These are phyloP conservation scores for Lithophane socia DNA, from an alignment of 2,888 invertebrate species.

Conservation along the genomic window DNA sequence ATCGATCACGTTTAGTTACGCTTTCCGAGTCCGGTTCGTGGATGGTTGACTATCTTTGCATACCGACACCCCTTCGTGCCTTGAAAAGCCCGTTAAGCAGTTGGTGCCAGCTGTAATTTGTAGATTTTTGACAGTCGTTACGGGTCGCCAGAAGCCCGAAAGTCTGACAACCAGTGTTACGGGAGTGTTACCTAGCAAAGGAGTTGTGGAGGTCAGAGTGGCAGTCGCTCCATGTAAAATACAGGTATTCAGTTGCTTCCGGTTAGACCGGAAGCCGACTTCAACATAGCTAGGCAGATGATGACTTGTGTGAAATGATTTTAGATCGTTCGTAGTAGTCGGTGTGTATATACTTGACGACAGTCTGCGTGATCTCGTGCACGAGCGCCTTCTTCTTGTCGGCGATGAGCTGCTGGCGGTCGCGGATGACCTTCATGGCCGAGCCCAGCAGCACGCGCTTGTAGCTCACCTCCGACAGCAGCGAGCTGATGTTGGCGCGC, in stretches of 20 bases:
- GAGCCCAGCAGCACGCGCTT: slow-evolving; percentile 94
- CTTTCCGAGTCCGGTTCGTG: neutral
- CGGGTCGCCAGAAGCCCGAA: neutral
- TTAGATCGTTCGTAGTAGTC: neutral
- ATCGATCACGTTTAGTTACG: neutral
- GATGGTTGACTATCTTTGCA: neutral
- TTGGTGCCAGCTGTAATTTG: neutral
- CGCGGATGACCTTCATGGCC: slow-evolving; percentile 95
- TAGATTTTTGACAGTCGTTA: neutral
- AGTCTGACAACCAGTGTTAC: neutral
- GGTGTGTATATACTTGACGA: slow-evolving; percentile 93
- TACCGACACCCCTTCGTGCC: neutral
- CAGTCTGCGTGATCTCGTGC: slow-evolving; percentile 96
- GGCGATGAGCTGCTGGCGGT: slow-evolving; percentile 95
- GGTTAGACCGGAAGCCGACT: neutral
- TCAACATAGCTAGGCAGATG: neutral
- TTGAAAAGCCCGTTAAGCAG: neutral
- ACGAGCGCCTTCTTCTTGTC: slow-evolving; percentile 96
- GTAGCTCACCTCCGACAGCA: slow-evolving; percentile 91
- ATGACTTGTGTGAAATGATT: neutral
- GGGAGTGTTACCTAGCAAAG: neutral
- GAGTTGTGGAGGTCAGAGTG: too few species aligned
- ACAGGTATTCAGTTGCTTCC: neutral
- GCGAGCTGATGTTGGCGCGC: slow-evolving; percentile 80
- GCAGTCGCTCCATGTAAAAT: too few species aligned